Conservation (phyloP, 2,797 vertebrate genomes). For the Labeo calbasu region DNA sequence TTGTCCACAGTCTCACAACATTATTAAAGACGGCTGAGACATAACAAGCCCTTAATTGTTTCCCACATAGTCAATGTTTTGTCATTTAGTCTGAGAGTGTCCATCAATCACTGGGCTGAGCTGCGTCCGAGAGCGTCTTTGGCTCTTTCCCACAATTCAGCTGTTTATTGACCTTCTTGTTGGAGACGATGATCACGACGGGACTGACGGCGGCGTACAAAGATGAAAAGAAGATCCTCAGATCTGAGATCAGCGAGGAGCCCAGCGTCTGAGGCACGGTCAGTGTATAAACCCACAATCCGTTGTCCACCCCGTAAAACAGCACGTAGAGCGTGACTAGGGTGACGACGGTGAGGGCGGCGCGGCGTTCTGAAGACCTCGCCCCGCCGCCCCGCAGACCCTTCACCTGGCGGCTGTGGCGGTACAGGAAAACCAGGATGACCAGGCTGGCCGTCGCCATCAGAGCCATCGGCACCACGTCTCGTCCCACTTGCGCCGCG, state of each 20-base stretch:
- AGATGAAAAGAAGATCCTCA: conserved; percentile 78
- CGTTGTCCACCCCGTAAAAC: conserved; percentile 78
- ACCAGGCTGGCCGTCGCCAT: conserved; percentile 76
- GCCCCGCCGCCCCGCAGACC: conserved; percentile 60
- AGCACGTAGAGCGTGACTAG: conserved; percentile 76
- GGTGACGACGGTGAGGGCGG: conserved; percentile 73
- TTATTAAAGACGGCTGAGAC: neutral
- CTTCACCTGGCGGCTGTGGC: conserved; percentile 73
- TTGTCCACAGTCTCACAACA: too few species aligned
- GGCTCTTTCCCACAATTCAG: conserved; percentile 65
- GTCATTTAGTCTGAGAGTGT: neutral
- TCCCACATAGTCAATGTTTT: neutral
- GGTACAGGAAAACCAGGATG: conserved; percentile 77
- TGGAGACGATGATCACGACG: conserved; percentile 75
- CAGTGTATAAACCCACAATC: conserved; percentile 80
- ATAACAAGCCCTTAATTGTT: neutral
- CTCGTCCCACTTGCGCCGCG: conserved; percentile 72
- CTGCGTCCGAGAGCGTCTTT: conserved; percentile 53
- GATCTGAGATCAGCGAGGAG: conserved; percentile 75
- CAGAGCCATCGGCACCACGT: conserved; percentile 77
- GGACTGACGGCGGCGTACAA: conserved; percentile 79
- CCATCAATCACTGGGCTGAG: conserved; percentile 54
- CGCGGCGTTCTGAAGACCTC: conserved; percentile 66
- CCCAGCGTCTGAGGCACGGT: conserved; percentile 70
- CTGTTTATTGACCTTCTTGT: conserved; percentile 70